Evolutionary conservation across 2,888 invertebrate species (phyloP).

Genomic region (Sphecodes monilicornis): DNA sequence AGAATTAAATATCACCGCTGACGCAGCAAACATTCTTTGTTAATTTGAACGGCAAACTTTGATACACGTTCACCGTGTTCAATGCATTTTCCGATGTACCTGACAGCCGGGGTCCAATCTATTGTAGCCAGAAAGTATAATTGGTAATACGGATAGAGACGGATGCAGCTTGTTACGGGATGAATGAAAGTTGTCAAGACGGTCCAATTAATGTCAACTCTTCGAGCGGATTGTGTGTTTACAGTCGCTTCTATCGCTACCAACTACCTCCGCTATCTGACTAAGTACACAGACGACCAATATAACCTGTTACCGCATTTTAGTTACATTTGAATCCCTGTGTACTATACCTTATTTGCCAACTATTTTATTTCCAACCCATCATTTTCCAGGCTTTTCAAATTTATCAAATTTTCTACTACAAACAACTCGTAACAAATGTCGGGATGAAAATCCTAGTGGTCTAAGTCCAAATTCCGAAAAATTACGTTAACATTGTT

Average conservation of each 20-base stretch:
- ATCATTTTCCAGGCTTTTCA: too few species aligned
- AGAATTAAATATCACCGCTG: conserved; percentile 48
- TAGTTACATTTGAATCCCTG: conserved; percentile 44
- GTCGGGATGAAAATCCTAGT: too few species aligned
- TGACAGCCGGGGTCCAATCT: conserved; percentile 57
- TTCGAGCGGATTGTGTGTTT: conserved; percentile 77
- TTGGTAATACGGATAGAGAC: conserved; percentile 78
- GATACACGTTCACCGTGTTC: conserved; percentile 46
- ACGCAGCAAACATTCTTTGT: conserved; percentile 32
- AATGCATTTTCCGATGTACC: conserved; percentile 45
- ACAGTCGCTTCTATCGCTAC: conserved; percentile 78
- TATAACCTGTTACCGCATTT: conserved; percentile 73
- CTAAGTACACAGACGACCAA: conserved; percentile 52
- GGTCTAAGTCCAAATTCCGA: too few species aligned
- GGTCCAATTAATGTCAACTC: conserved; percentile 84
- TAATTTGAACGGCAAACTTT: conserved; percentile 53
- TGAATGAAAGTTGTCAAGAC: conserved; percentile 84
- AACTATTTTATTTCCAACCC: background rate
- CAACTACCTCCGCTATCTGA: conserved; percentile 48
- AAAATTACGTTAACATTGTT: too few species aligned
- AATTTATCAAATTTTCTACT: too few species aligned
- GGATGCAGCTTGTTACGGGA: conserved; percentile 83
- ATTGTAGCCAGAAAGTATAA: conserved; percentile 51
- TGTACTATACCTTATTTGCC: background rate
- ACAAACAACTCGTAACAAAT: too few species aligned